Base-by-base conservation (phyloP, 1,140 invertebrate genomes). In the Whitmania pigra region DNA sequence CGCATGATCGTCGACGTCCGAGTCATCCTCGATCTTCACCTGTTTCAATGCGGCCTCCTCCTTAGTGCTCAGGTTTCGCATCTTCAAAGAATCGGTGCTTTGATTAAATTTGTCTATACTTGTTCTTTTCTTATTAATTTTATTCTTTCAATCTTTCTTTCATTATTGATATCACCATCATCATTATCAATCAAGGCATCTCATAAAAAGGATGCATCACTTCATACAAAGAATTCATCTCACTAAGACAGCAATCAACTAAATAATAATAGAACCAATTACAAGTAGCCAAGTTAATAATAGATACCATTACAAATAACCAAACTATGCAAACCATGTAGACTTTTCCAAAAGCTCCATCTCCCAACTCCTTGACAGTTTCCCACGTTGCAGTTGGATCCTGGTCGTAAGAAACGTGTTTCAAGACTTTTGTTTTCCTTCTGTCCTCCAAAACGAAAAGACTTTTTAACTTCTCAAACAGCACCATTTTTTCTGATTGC, bases 341-440 rank as follows among this genome's bases (percentile, higher is more conserved):
- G 73, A 94, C 92, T 88, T 97, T 97, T 49, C 96, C 96, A 83
- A 99, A 99, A 49, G 96, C 94, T 72, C 96, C 96, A 84, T 99
- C 96, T 57, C 96, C 96, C 69, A 99, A 85, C 84, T 98, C 96
- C 40, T 93, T 93, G 76, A 97, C 85, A 86, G 97, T 93, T 75
- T 94, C 90, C 96, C 96, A 99, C 0, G 4, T 53, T 2, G 43
- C 43, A 2, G 18, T 53, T 13, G 69, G 69, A 70, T 70, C 53
- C 29, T 54, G 22, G 22, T 54, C 53, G 57, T 63, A 63, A 31
- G 0, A 25, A 31, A 63, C 57, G 57, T 79, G 77, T 54, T 72
- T 76, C 31, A 76, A 74, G 57, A 76, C 76, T 73, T 80, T 82
- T 68, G 77, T 77, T 78, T 91, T 89, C 78, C 90, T 22, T 18